phyloP scores from a whole-genome alignment of 2,113 vertebrate species.

The Pelmatolapia mariae region DNA sequence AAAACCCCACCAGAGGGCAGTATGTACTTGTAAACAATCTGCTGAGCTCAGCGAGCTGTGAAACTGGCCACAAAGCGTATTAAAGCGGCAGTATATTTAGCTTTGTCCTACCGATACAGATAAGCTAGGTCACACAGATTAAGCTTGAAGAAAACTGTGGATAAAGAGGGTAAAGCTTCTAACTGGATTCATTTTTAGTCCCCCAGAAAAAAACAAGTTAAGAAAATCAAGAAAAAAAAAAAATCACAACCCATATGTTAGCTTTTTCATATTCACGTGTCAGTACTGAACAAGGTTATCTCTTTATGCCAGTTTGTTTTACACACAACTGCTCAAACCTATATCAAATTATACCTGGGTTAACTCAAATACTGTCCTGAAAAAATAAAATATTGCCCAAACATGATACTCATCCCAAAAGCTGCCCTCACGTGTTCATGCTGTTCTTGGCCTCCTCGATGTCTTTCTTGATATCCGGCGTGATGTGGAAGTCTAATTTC shows the following conservation, averaged over 20 bases:
- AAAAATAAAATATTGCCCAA: neutral
- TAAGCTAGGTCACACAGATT: neutral
- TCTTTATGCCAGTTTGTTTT: neutral
- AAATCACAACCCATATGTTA: neutral
- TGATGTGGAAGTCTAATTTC: constrained; percentile 91
- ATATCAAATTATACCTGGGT: neutral
- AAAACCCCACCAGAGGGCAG: neutral
- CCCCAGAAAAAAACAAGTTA: neutral
- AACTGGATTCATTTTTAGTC: neutral
- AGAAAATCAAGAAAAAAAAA: neutral
- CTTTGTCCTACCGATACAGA: neutral
- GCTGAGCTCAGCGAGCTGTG: neutral
- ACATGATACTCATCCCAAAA: neutral
- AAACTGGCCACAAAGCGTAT: neutral
- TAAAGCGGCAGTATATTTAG: neutral
- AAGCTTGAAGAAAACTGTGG: neutral
- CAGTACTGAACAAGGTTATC: neutral
- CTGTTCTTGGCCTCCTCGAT: constrained; percentile 89
- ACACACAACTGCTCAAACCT: neutral
- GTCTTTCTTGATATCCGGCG: constrained; percentile 82
- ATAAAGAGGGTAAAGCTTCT: neutral
- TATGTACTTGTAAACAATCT: neutral
- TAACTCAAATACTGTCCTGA: neutral
- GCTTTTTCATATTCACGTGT: neutral
- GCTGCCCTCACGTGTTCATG: constrained; percentile 81